Evolutionary conservation across 2,888 invertebrate species (phyloP).

Genomic region (Drosophila merina): DNA sequence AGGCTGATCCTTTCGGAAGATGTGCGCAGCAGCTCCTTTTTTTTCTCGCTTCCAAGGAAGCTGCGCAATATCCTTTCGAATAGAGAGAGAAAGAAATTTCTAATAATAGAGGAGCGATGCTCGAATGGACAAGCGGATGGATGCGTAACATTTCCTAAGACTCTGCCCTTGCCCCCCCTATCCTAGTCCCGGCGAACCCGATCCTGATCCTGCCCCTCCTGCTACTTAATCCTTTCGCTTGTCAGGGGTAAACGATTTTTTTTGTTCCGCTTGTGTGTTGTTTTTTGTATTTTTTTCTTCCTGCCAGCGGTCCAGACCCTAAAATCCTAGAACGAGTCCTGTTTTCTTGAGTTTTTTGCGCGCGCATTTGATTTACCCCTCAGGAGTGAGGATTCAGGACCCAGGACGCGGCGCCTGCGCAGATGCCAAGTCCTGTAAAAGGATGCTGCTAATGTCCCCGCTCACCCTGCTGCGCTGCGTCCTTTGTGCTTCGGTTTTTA

Average conservation of each 20-base stretch:
- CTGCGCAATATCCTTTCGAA: constrained; percentile 60
- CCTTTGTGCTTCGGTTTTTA: constrained; percentile 59
- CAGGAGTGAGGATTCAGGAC: constrained; percentile 24
- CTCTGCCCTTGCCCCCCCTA: constrained; percentile 20
- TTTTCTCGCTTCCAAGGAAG: constrained; percentile 43
- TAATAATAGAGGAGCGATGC: constrained; percentile 52
- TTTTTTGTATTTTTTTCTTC: constrained; percentile 22
- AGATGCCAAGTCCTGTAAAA: constrained; percentile 68
- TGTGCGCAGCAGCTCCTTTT: constrained; percentile 56
- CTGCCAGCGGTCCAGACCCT: neutral
- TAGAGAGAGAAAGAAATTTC: constrained; percentile 19
- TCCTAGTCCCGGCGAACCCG: neutral
- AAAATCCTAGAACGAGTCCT: constrained; percentile 9
- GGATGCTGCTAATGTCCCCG: constrained; percentile 81
- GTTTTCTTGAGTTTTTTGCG: constrained; percentile 56
- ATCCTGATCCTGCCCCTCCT: constrained; percentile 12
- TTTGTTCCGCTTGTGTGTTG: constrained; percentile 33
- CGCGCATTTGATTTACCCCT: constrained; percentile 64
- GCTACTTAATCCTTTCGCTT: constrained; percentile 60
- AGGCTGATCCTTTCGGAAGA: constrained; percentile 15
- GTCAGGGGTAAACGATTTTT: constrained; percentile 60
- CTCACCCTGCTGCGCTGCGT: constrained; percentile 26
- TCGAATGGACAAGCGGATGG: constrained; percentile 49
- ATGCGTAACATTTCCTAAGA: constrained; percentile 61
- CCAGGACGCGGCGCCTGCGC: constrained; percentile 67